Evolutionary conservation across 2,113 vertebrate genomes (phyloP), one percentile per base, ranked within the genome.

Genomic region (Lipophrys pholis): DNA sequence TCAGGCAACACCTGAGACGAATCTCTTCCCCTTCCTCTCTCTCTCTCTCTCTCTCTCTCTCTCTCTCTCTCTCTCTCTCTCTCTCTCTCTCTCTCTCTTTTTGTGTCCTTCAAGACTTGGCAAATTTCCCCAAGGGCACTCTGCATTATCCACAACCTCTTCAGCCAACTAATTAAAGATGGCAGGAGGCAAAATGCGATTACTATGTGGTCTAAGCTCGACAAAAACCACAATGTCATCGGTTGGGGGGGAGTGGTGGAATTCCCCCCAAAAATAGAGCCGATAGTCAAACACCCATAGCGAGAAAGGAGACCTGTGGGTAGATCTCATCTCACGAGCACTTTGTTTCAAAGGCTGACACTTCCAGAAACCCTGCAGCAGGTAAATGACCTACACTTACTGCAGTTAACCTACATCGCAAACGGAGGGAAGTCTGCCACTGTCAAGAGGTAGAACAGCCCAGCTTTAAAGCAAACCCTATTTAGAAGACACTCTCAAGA

Each of bases 151-250:
- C 70, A 59, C 80, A 82, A 85, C 78, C 82, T 83, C 78, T 79
- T 84, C 42, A 75, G 78, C 78, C 77, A 70, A 61, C 79, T 82
- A 90, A 87, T 89, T 81, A 86, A 85, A 84, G 67, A 81, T 81
- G 79, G 60, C 69, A 81, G 69, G 56, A 75, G 62, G 66, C 51
- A 64, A 77, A 84, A 81, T 79, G 77, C 6, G 70, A 89, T 83
- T 73, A 85, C 48, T 53, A 15, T 75, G 65, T 35, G 66, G 58
- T 83, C 69, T 59, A 60, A 65, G 39, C 64, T 73, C 51, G 63
- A 72, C 40, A 83, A 69, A 75, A 82, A 72, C 61, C 60, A 63
- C 74, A 81, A 79, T 76, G 77, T 71, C 78, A 78, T 55, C 5
- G 14, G n/a, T n/a, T n/a, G n/a, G n/a, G n/a, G n/a, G 4, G 50